A percentile compares a stretch with the other conserved stretches of the same genome.
These are phyloP conservation scores for Leptosomus discolor DNA, from an alignment of 2,113 vertebrate genomes.

Conservation along the genomic window DNA sequence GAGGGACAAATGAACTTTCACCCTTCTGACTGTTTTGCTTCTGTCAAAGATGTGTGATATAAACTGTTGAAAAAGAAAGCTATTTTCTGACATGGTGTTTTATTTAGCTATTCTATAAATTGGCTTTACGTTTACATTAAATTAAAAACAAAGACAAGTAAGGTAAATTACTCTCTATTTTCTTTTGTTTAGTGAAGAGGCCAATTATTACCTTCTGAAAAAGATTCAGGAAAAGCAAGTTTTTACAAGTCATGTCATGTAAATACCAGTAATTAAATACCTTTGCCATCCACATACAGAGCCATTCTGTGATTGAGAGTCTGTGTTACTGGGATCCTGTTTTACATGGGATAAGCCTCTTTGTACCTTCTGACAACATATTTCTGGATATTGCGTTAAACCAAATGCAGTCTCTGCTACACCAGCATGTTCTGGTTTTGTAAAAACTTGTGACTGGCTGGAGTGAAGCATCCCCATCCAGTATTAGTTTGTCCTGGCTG, in stretches of 20 bases:
- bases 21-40: not conserved
- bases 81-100: not conserved
- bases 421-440: not conserved
- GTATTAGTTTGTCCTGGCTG: not conserved
- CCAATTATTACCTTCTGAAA: not conserved
- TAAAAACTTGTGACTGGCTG: not conserved
- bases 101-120: not conserved
- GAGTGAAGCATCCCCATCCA: not conserved
- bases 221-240: not conserved
- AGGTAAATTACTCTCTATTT: not conserved
- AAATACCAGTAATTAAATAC: not conserved
- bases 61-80: not conserved
- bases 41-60: not conserved
- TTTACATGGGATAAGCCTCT: not conserved
- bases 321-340: not conserved
- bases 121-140: not conserved
- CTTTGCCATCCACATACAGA: not conserved
- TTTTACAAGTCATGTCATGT: not conserved
- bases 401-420: not conserved
- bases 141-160: not conserved
- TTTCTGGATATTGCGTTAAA: not conserved
- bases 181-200: not conserved
- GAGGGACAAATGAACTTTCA: not conserved
- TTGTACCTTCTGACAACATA: not conserved
- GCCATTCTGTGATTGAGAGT: accelerated